A percentile compares a stretch with the other conserved stretches of the same genome.
Conservation (phyloP, 2,797 vertebrate species). For the Cossypha niveicapilla region DNA sequence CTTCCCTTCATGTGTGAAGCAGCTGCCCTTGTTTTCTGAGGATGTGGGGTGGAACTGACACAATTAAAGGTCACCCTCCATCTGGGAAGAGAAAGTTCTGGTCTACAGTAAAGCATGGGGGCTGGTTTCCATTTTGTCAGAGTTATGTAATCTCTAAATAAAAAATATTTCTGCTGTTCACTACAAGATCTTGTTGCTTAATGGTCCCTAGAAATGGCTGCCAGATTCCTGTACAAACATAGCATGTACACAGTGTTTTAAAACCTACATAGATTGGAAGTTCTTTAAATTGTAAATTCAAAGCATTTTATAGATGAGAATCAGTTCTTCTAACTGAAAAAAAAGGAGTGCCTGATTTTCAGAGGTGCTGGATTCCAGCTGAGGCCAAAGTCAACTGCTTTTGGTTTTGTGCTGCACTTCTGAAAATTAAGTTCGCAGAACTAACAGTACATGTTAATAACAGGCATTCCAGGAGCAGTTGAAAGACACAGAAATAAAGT, state of each 20-base stretch:
- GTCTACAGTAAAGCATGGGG: conserved; percentile 6
- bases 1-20: conserved; percentile 58
- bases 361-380: conserved; percentile 5
- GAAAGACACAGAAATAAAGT: neutral
- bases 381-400: conserved; percentile 2
- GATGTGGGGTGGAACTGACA: conserved; percentile 64
- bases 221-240: neutral
- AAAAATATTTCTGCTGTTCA: conserved; percentile 55
- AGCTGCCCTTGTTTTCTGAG: conserved; percentile 53
- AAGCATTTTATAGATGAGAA: neutral
- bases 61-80: conserved; percentile 63
- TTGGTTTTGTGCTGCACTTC: neutral
- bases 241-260: neutral
- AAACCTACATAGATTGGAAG: neutral
- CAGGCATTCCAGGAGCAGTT: neutral
- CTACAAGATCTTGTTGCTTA: conserved; percentile 48
- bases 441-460: neutral
- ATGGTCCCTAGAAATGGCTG: conserved; percentile 42
- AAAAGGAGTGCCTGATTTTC: neutral
- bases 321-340: conserved; percentile 11
- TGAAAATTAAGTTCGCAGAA: neutral
- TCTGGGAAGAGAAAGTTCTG: conserved; percentile 64
- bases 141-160: conserved; percentile 68
- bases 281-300: conserved; percentile 20
- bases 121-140: conserved; percentile 56